phyloP scores from a whole-genome alignment of 2,888 invertebrate genomes.

The Syrista parreyssii region DNA sequence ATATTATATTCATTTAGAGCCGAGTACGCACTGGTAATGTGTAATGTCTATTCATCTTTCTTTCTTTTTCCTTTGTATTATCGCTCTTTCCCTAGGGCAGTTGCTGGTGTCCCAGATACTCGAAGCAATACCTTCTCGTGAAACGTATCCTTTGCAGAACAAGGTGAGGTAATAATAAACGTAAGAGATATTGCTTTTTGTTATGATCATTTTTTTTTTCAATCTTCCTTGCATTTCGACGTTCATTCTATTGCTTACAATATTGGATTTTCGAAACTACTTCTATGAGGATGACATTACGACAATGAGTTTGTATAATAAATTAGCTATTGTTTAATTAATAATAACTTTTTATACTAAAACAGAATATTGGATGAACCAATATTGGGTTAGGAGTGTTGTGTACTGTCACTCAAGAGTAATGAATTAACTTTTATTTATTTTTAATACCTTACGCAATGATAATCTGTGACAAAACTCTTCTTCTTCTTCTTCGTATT shows the following conservation, averaged over 20 bases:
- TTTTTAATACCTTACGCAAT: too few species aligned
- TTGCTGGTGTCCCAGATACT: constrained; percentile 50
- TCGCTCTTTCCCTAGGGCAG: constrained; percentile 53
- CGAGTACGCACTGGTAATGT: constrained; percentile 19
- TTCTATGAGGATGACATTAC: constrained; percentile 28
- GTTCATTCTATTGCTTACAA: constrained; percentile 47
- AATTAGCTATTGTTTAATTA: constrained; percentile 19
- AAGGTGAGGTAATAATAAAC: constrained; percentile 53
- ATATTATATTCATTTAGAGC: constrained; percentile 15
- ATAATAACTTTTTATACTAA: constrained; percentile 14
- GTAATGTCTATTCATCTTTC: constrained; percentile 22
- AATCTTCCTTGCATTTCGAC: constrained; percentile 26
- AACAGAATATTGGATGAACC: background rate
- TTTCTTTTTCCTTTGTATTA: constrained; percentile 37
- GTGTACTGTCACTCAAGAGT: background rate
- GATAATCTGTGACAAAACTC: too few species aligned
- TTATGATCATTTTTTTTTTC: constrained; percentile 33
- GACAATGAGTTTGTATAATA: constrained; percentile 7
- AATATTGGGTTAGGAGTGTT: background rate
- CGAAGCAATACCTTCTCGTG: constrained; percentile 21
- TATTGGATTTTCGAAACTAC: constrained; percentile 36
- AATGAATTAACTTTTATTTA: too few species aligned
- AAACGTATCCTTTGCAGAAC: constrained; percentile 29
- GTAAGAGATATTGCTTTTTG: constrained; percentile 41
- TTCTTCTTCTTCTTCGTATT: background rate